Evolutionary conservation across 1,140 invertebrate genomes (phyloP), one percentile per base, ranked within the genome.

Genomic region (Tetraneura akinire): DNA sequence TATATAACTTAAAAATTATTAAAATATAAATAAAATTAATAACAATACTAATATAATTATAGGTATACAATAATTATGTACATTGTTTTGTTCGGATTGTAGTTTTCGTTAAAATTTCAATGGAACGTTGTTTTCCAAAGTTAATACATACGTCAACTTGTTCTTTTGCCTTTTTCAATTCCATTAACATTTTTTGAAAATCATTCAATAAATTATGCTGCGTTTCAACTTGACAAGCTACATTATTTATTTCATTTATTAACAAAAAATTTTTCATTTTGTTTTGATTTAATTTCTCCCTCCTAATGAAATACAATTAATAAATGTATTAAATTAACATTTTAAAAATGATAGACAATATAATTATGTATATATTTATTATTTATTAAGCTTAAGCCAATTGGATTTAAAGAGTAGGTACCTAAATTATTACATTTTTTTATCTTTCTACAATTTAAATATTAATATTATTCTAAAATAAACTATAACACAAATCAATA

Each of bases 261-360:
- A 78, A n/a, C 29, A 14, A 47, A 23, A n/a, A 18, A 42, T 60
- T 62, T 78, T 60, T 78, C 23, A n/a, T 78, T 60, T 78, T 78
- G 74, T 45, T 62, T 78, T 1, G 23, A 60, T 60, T 13, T 78
- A 45, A 78, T 57, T 11, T 3, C 21, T 47, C 37, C 55, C 21
- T 78, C 53, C 74, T 78, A 26, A 42, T 26, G 26, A n/a, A n/a
- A n/a, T n/a, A n/a, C 9, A 4, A 26, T 29, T 60, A 53, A 37
- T 32, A 18, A 73, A 21, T 73, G 37, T 55, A 26, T 5, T 29
- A 29, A 26, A 18, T 13, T 21, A 1, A 1, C 1, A 37, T 8
- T 37, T 37, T 4, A 37, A 37, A 37, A n/a, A n/a, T n/a, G n/a
- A n/a, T n/a, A n/a, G n/a, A n/a, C n/a, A n/a, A n/a, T n/a, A n/a